A percentile compares a stretch with the other conserved stretches of the same genome.
Conservation (phyloP, 2,888 invertebrate genomes). For the Eugnorisma glareosa region DNA sequence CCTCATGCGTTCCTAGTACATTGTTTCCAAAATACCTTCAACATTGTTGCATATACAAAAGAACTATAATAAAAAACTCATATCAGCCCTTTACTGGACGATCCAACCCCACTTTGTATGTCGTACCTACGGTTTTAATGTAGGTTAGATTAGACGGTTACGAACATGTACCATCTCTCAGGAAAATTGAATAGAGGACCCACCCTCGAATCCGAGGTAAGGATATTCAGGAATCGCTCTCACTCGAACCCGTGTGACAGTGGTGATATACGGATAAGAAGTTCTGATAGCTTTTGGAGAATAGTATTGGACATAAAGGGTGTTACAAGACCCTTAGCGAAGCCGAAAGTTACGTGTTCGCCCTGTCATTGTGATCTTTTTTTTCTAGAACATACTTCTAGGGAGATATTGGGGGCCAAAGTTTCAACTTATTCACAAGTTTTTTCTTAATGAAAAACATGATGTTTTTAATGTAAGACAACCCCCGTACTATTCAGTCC, state of each 20-base stretch:
- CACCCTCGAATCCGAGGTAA: constrained; percentile 52
- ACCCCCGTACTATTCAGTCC: too few relatives aligned
- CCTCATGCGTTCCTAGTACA: not conserved
- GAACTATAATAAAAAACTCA: constrained; percentile 37
- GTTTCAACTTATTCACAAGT: too few relatives aligned
- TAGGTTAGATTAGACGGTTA: constrained; percentile 52
- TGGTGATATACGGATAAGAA: constrained; percentile 24
- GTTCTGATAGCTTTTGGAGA: not conserved
- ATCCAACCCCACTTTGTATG: constrained; percentile 45
- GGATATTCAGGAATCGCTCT: constrained; percentile 66
- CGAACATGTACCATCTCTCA: constrained; percentile 53
- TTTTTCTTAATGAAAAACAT: too few relatives aligned
- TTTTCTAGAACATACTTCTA: too few relatives aligned
- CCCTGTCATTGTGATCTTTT: too few relatives aligned
- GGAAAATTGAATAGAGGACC: constrained; percentile 69
- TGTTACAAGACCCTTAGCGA: too few relatives aligned
- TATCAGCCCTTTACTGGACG: constrained; percentile 27
- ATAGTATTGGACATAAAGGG: not conserved
- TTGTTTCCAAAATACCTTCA: constrained; percentile 41
- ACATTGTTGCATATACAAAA: constrained; percentile 33
- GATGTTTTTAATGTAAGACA: too few relatives aligned
- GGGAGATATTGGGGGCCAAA: too few relatives aligned
- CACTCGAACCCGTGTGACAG: constrained; percentile 37
- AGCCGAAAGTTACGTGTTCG: too few relatives aligned
- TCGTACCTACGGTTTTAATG: constrained; percentile 55